A percentile compares a stretch with the other conserved stretches of the same genome.
These are phyloP conservation scores for Mizuhopecten yessoensis DNA, from an alignment of 1,140 invertebrate species.

Conservation along the genomic window DNA sequence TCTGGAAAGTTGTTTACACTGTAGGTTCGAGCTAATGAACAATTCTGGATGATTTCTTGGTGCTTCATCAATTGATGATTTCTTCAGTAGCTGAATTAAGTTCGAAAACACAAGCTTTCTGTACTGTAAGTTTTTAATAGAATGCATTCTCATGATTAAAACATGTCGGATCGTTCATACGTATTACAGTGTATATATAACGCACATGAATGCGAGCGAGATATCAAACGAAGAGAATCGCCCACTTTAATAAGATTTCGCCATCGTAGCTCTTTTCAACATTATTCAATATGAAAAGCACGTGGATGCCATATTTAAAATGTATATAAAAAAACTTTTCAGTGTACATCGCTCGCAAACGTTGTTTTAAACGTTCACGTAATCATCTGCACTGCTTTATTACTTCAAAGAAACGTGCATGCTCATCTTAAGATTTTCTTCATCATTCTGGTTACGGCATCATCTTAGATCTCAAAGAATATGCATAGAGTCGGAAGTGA, in stretches of 20 bases:
- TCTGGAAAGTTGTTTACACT: too few relatives aligned
- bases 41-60: too few relatives aligned
- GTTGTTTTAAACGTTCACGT: background rate
- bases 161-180: background rate
- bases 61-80: too few relatives aligned
- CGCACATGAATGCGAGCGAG: background rate
- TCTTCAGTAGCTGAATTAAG: background rate
- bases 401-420: slow-evolving; percentile 4
- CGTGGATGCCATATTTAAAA: background rate
- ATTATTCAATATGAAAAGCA: background rate
- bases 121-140: background rate
- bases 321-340: background rate
- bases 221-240: background rate
- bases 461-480: background rate
- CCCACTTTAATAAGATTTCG: background rate
- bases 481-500: slow-evolving; percentile 13
- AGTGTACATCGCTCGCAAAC: background rate
- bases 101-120: background rate
- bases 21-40: too few relatives aligned
- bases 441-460: background rate
- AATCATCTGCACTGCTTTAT: background rate
- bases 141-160: background rate
- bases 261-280: slow-evolving; percentile 23
- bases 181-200: background rate
- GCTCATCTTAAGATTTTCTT: slow-evolving; percentile 2